Percentiles rank a stretch among this genome's conserved stretches.
Conservation (phyloP, 2,113 vertebrate genomes). For the Zosterops lateralis region DNA sequence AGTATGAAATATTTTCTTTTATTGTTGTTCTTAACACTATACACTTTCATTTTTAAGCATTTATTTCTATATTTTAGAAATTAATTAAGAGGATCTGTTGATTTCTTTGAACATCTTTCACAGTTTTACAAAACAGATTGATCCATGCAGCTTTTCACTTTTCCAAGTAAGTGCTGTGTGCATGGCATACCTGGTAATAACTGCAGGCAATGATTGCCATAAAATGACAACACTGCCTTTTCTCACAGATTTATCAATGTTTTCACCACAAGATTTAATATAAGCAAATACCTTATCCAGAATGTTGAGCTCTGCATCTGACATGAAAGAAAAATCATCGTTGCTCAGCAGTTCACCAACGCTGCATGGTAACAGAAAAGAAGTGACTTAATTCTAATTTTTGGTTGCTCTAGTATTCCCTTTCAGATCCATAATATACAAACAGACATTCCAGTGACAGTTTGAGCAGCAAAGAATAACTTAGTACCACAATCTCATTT, state of each 20-base stretch:
- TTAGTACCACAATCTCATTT: background rate
- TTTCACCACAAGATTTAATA: background rate
- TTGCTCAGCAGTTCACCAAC: background rate
- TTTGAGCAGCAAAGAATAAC: background rate
- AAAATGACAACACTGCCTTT: background rate
- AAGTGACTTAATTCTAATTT: background rate
- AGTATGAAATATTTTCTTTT: background rate
- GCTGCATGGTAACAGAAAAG: background rate
- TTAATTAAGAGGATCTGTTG: background rate
- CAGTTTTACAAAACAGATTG: background rate
- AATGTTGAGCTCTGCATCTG: background rate
- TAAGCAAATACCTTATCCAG: background rate
- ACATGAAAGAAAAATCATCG: background rate
- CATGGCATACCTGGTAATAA: background rate
- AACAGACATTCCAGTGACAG: background rate
- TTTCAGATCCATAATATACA: background rate
- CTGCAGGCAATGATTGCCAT: background rate
- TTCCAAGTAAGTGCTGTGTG: background rate
- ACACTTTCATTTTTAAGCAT: fast-evolving
- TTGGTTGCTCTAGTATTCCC: background rate
- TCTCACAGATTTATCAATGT: background rate
- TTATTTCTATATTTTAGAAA: background rate
- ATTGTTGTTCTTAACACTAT: background rate
- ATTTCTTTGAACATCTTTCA: background rate
- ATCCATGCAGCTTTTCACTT: background rate